Percentiles rank a stretch among this genome's conserved stretches.
phyloP scores from a whole-genome alignment of 2,113 vertebrate genomes.

The Oncorhynchus gorbuscha region DNA sequence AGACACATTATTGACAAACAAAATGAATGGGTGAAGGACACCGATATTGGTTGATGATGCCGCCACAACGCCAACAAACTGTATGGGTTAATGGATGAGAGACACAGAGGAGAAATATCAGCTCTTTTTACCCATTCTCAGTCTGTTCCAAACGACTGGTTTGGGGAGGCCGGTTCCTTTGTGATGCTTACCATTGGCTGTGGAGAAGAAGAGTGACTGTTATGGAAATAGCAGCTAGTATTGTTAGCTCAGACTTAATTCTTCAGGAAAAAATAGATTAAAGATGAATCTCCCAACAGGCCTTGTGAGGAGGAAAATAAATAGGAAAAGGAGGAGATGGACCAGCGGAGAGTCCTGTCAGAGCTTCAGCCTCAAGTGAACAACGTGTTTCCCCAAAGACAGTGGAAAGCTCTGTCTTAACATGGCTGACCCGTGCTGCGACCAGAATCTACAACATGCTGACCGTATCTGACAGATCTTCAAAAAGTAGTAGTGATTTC shows the following conservation, averaged over 20 bases:
- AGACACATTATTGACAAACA: slow-evolving; percentile 37
- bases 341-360: background rate
- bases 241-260: background rate
- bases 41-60: slow-evolving; percentile 32
- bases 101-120: slow-evolving; percentile 42
- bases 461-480: background rate
- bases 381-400: background rate
- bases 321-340: background rate
- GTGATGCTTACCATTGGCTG: slow-evolving; percentile 71
- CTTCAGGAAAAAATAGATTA: background rate
- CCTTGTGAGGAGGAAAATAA: background rate
- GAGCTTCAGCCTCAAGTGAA: background rate
- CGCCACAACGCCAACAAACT: slow-evolving; percentile 34
- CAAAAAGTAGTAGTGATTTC: background rate
- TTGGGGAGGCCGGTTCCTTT: slow-evolving; percentile 64
- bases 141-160: slow-evolving; percentile 62
- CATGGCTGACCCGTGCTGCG: background rate
- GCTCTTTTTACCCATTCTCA: slow-evolving; percentile 64
- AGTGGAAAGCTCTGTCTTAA: background rate
- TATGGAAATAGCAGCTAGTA: slow-evolving; percentile 30
- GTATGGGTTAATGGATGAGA: slow-evolving; percentile 40
- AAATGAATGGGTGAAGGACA: slow-evolving; percentile 38
- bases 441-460: background rate
- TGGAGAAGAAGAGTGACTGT: slow-evolving; percentile 61
- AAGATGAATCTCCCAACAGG: too few relatives aligned